A percentile compares a stretch with the other conserved stretches of the same genome.
Conservation (phyloP, 2,797 vertebrate genomes). For the Ctenosaura bakeri region DNA sequence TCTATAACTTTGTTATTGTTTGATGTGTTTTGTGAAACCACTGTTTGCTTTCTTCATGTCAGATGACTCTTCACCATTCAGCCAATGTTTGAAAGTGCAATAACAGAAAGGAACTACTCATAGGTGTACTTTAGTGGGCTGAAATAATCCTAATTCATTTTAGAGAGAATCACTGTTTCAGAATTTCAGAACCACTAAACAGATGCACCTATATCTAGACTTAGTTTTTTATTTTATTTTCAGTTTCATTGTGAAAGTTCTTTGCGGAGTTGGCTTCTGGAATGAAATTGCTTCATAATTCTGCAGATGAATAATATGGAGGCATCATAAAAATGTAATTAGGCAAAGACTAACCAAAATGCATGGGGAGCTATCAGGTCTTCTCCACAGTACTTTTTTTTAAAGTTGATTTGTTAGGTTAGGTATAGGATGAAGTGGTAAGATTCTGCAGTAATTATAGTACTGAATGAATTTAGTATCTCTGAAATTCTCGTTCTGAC, state of each 20-base stretch:
- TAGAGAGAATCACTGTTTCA: not conserved
- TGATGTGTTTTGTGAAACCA: not conserved
- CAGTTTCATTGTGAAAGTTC: not conserved
- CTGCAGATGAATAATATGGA: not conserved
- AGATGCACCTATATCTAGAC: not conserved
- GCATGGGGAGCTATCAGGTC: too few relatives aligned
- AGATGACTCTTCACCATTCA: not conserved
- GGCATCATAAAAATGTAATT: not conserved
- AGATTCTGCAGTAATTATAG: not conserved
- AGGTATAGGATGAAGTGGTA: not conserved
- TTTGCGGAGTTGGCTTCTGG: not conserved
- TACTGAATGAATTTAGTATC: not conserved
- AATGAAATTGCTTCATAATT: not conserved
- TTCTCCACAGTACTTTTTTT: not conserved
- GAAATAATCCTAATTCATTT: not conserved
- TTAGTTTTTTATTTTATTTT: not conserved
- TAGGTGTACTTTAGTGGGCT: not conserved
- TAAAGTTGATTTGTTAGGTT: not conserved
- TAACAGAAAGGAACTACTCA: not conserved
- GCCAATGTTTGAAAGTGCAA: not conserved
- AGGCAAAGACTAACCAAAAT: not conserved
- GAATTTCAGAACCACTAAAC: not conserved
- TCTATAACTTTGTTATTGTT: not conserved
- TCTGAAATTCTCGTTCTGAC: not conserved
- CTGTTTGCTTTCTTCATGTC: not conserved